A percentile compares a stretch with the other conserved stretches of the same genome.
phyloP scores from a whole-genome alignment of 2,888 invertebrate species.

The Cantharis nigra region DNA sequence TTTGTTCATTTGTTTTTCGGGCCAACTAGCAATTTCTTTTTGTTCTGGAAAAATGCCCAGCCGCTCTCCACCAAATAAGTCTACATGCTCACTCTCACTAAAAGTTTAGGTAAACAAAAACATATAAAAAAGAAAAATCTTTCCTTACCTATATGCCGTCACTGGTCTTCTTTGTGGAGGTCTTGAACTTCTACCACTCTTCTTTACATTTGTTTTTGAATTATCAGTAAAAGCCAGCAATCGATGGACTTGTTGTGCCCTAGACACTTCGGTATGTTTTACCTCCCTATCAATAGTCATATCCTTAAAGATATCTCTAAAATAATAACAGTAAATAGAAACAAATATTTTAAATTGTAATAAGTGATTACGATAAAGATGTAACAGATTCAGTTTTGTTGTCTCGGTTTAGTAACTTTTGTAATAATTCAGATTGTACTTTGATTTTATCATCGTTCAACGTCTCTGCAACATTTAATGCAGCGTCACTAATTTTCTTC shows the following conservation, averaged over 20 bases:
- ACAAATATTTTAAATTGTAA: background rate
- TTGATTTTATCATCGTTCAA: conserved; percentile 70
- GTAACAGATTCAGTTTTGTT: conserved; percentile 14
- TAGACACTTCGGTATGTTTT: conserved; percentile 53
- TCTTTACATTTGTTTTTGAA: conserved; percentile 15
- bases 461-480: conserved; percentile 71
- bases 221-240: conserved; percentile 53
- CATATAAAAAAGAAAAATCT: background rate
- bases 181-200: background rate
- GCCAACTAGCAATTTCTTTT: conserved; percentile 42
- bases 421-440: conserved; percentile 75
- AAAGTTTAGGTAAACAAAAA: conserved; percentile 1
- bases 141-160: background rate
- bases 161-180: background rate
- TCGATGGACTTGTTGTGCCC: conserved; percentile 62
- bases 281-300: conserved; percentile 75
- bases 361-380: conserved; percentile 19
- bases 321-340: conserved; percentile 30
- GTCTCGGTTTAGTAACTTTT: conserved; percentile 65
- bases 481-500: conserved; percentile 63
- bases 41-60: conserved; percentile 66
- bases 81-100: conserved; percentile 56
- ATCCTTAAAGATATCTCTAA: conserved; percentile 72
- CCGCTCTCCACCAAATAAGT: conserved; percentile 66
- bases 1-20: conserved; percentile 50